Evolutionary conservation across 2,113 vertebrate species (phyloP).

Genomic region (Plestiodon gilberti): DNA sequence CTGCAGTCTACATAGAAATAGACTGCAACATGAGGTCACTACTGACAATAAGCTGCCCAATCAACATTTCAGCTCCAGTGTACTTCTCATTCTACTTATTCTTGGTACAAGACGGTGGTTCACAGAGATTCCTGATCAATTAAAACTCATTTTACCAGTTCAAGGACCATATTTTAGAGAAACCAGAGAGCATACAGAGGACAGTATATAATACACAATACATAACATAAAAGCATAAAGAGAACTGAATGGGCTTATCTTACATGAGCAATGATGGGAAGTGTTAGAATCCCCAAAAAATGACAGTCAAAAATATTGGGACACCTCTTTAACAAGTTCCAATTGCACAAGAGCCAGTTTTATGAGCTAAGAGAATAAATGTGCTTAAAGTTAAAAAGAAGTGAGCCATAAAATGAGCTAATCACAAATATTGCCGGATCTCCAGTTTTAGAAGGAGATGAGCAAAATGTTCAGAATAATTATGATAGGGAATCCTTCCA

Average conservation of each 20-base stretch:
- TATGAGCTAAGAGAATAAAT: not conserved
- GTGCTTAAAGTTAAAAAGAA: not conserved
- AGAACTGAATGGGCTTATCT: not conserved
- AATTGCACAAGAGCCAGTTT: not conserved
- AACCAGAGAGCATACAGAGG: not conserved
- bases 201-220: not conserved
- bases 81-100: slow-evolving; percentile 40
- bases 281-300: not conserved
- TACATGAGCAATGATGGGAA: not conserved
- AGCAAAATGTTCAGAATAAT: not conserved
- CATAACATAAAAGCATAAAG: not conserved
- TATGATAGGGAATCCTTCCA: not conserved
- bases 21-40: slow-evolving; percentile 77
- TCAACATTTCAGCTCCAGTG: slow-evolving; percentile 64
- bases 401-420: not conserved
- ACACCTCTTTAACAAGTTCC: not conserved
- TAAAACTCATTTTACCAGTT: not conserved
- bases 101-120: slow-evolving; percentile 13
- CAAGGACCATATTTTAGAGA: not conserved
- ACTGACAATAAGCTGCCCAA: slow-evolving; percentile 73
- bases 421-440: not conserved
- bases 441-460: not conserved
- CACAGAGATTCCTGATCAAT: not conserved
- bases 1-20: slow-evolving; percentile 76
- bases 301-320: not conserved